Evolutionary conservation across 23 tunicate genomes (phyloP).

Genomic region (Corella eumyota): DNA sequence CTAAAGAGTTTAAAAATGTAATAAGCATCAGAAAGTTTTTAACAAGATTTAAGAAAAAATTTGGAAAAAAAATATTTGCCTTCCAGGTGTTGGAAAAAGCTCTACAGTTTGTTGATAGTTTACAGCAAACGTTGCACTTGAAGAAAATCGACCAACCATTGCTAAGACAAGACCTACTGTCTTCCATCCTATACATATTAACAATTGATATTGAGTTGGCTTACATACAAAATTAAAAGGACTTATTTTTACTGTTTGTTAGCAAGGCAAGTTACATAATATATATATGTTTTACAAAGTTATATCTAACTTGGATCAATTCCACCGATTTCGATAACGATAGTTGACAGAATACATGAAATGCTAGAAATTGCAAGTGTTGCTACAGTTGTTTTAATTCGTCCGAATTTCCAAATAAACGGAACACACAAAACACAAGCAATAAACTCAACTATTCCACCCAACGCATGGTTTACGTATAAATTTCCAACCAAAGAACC

Average conservation of each 20-base stretch:
- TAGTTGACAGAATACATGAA: conserved; percentile 12
- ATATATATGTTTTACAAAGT: no score
- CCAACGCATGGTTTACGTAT: conserved; percentile 18
- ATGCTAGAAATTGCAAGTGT: background rate
- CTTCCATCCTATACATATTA: background rate
- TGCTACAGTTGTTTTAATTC: background rate
- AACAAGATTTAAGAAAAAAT: no score
- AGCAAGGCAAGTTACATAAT: no score
- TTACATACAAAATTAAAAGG: no score
- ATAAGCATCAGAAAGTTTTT: no score
- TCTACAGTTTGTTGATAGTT: conserved; percentile 11
- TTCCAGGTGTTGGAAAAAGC: conserved; percentile 20
- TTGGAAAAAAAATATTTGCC: conserved; percentile 1
- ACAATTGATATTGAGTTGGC: no score
- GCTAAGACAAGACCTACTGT: conserved; percentile 9
- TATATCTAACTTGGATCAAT: no score
- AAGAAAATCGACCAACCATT: conserved; percentile 8
- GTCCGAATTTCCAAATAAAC: background rate
- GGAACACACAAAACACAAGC: background rate
- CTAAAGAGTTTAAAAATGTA: no score
- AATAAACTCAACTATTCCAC: conserved; percentile 16
- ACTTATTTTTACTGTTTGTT: no score
- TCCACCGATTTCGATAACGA: background rate
- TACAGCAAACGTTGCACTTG: conserved; percentile 15
- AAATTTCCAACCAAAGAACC: conserved; percentile 14